Evolutionary conservation across 2,888 invertebrate genomes (phyloP).

Genomic region (Drosophila tanythrix): DNA sequence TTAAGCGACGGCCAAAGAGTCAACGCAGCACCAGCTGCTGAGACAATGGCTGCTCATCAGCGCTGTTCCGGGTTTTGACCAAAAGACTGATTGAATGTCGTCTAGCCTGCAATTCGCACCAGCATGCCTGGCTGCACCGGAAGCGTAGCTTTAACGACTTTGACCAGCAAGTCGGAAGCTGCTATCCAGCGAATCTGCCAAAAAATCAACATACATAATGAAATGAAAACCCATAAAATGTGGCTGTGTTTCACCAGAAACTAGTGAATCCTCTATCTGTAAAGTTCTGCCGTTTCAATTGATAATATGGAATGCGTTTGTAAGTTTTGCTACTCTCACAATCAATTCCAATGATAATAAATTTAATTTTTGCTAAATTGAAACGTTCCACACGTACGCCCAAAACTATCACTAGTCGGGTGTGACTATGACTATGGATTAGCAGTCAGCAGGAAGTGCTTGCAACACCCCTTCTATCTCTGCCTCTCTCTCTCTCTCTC

Average conservation of each 20-base stretch:
- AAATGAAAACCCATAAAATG: neutral
- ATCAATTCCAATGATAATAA: slow-evolving; percentile 80
- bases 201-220: slow-evolving; percentile 5
- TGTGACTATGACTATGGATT: slow-evolving; percentile 78
- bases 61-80: slow-evolving; percentile 9
- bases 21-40: slow-evolving; percentile 26
- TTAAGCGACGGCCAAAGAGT: slow-evolving; percentile 42
- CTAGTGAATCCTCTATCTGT: neutral
- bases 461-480: slow-evolving; percentile 16
- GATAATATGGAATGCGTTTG: neutral
- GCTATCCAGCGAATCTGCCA: neutral
- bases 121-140: slow-evolving; percentile 76
- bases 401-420: slow-evolving; percentile 77
- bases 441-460: slow-evolving; percentile 70
- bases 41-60: slow-evolving; percentile 76
- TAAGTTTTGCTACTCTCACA: slow-evolving; percentile 40
- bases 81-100: slow-evolving; percentile 23
- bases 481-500: slow-evolving; percentile 1
- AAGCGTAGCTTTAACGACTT: slow-evolving; percentile 80
- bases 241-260: neutral
- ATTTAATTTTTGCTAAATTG: slow-evolving; percentile 79
- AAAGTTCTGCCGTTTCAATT: neutral
- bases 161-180: slow-evolving; percentile 12
- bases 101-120: slow-evolving; percentile 47
- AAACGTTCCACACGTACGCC: slow-evolving; percentile 80